These are phyloP conservation scores for Lithophane leautieri DNA, from an alignment of 2,888 invertebrate species.

Conservation along the genomic window DNA sequence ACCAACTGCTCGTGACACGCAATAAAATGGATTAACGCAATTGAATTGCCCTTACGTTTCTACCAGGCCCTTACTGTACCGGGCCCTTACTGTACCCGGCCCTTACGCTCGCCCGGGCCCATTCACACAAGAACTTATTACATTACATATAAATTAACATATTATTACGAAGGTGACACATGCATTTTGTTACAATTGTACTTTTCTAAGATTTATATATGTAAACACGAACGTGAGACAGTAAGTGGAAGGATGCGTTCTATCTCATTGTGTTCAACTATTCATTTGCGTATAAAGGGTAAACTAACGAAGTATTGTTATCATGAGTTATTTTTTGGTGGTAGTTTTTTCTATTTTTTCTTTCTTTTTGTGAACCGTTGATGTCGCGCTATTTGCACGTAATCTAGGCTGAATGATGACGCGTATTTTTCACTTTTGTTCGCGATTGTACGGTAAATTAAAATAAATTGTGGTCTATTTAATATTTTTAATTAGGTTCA, in stretches of 20 bases:
- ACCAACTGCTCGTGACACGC: slow-evolving; percentile 84
- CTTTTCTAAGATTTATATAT: slow-evolving; percentile 86
- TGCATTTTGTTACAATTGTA: slow-evolving; percentile 81
- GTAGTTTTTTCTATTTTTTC: slow-evolving; percentile 70
- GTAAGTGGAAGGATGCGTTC: slow-evolving; percentile 66
- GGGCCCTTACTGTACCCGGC: slow-evolving; percentile 33
- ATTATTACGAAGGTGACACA: slow-evolving; percentile 83
- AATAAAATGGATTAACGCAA: slow-evolving; percentile 88
- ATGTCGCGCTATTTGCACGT: slow-evolving; percentile 74
- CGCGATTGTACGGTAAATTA: slow-evolving; percentile 52
- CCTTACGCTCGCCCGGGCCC: slow-evolving; percentile 69
- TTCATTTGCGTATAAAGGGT: slow-evolving; percentile 71
- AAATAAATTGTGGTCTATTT: slow-evolving; percentile 50
- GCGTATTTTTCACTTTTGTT: slow-evolving; percentile 62
- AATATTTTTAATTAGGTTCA: slow-evolving; percentile 59
- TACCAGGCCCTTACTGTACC: slow-evolving; percentile 26
- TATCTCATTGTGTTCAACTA: slow-evolving; percentile 60
- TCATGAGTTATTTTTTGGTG: slow-evolving; percentile 73
- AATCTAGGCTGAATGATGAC: slow-evolving; percentile 68
- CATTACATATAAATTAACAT: slow-evolving; percentile 90
- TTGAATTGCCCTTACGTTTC: slow-evolving; percentile 76
- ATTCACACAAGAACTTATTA: slow-evolving; percentile 85
- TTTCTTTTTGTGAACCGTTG: slow-evolving; percentile 48
- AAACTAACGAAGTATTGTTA: slow-evolving; percentile 87
- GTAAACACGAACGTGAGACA: slow-evolving; percentile 86